phyloP scores from a whole-genome alignment of 1,140 invertebrate species.

The Homarus americanus region DNA sequence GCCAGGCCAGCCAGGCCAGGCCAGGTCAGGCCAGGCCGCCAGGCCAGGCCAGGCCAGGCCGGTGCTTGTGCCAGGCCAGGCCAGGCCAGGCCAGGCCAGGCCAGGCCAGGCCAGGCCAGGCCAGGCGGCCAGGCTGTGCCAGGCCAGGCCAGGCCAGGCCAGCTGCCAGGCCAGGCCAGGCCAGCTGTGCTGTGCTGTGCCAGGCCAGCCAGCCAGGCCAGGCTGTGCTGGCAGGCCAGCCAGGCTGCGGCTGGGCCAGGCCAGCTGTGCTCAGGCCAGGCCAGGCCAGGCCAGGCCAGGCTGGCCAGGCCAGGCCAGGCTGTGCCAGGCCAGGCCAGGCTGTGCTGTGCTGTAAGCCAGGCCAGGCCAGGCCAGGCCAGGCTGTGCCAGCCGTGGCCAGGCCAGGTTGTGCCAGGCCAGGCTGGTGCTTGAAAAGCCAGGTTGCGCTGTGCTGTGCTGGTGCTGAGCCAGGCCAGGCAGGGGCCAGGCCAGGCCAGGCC shows the following conservation, averaged over 20 bases:
- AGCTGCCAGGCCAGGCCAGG: slow-evolving; percentile 52
- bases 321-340: background rate
- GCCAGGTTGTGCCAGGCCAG: slow-evolving; percentile 36
- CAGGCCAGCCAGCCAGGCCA: slow-evolving; percentile 74
- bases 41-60: slow-evolving; percentile 63
- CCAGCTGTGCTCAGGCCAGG: slow-evolving; percentile 64
- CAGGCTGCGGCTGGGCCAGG: slow-evolving; percentile 20
- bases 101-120: slow-evolving; percentile 17
- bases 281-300: slow-evolving; percentile 49
- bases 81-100: slow-evolving; percentile 47
- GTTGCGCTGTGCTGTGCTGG: background rate
- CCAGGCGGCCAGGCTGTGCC: slow-evolving; percentile 7
- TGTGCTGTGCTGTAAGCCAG: no score
- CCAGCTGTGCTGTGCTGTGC: no score
- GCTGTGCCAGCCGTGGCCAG: background rate
- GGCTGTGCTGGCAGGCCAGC: slow-evolving; percentile 60
- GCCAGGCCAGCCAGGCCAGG: slow-evolving; percentile 37
- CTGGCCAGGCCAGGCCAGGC: background rate
- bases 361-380: slow-evolving; percentile 33
- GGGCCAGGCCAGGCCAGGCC: slow-evolving; percentile 47
- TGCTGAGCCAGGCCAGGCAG: slow-evolving; percentile 27
- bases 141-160: slow-evolving; percentile 35
- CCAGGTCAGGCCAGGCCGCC: slow-evolving; percentile 32
- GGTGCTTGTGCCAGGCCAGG: slow-evolving; percentile 74
- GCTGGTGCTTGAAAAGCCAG: background rate